phyloP scores from a whole-genome alignment of 2,888 invertebrate genomes.

The Lycocerus yunnanus region DNA sequence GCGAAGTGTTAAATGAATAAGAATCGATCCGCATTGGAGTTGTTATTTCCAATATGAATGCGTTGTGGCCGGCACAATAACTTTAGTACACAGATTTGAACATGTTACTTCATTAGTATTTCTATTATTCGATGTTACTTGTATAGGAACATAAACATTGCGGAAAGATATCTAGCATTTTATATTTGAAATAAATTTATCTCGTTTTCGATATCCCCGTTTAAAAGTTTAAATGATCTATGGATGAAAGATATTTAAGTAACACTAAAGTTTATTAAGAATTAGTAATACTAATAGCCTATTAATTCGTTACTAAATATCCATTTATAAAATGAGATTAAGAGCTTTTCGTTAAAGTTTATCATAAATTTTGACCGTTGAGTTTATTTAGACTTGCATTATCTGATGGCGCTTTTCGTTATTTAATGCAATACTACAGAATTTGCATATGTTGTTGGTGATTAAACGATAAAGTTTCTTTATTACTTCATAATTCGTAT shows the following conservation, averaged over 20 bases:
- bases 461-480: slow-evolving; percentile 38
- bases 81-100: not conserved
- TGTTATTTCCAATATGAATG: not conserved
- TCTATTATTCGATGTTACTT: not conserved
- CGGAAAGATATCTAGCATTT: not conserved
- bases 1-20: not conserved
- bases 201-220: not conserved
- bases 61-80: not conserved
- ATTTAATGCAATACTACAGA: slow-evolving; percentile 24
- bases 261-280: not conserved
- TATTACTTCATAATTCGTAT: slow-evolving; percentile 35
- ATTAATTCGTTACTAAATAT: slow-evolving; percentile 9
- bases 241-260: not conserved
- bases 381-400: slow-evolving; percentile 25
- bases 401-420: slow-evolving; percentile 20
- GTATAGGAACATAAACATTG: not conserved
- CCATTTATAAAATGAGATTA: slow-evolving; percentile 12
- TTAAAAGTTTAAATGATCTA: not conserved
- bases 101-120: not conserved
- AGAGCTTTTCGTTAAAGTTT: slow-evolving; percentile 21
- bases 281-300: slow-evolving; percentile 2
- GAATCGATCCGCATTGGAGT: not conserved
- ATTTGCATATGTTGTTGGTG: slow-evolving; percentile 36
- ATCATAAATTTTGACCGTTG: slow-evolving; percentile 33
- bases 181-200: not conserved